Base-by-base conservation (phyloP, 2,113 vertebrate genomes). In the Catharus fuscescens region DNA sequence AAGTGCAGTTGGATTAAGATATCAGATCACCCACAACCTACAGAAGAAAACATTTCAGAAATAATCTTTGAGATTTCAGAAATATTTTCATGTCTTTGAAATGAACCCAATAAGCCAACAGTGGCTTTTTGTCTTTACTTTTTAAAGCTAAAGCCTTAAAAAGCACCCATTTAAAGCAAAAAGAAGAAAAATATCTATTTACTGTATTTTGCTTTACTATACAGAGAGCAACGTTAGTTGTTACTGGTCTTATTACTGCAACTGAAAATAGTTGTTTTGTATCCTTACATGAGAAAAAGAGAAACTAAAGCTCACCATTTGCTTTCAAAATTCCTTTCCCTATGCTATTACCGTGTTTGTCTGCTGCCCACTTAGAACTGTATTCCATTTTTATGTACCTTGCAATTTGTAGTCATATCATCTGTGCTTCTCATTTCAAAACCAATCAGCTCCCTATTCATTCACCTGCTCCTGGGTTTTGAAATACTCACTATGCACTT, bases 1-100 rank as follows among this genome's bases (percentile, higher is more conserved):
- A 94, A 95, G 80, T 95, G 64, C 80, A 96, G 53, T 90, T 96
- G 56, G 82, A 97, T 97, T 95, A 97, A 96, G 77, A 80, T 62
- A 95, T 91, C 70, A 76, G 74, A 96, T 97, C 86, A 91, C 48
- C 53, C 86, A 76, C 38, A 95, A 81, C 40, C 88, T 89, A 82
- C 42, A 95, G 80, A 86, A 96, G 92, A 71, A 83, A 97, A 67
- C 61, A 70, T 92, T 79, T 65, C 38, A 65, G 19, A 44, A 65
- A 79, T 34, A 44, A 44, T 44, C 19, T 54, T 65, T 54, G 76
- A 65, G 15, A 44, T 12, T 65, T 79, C 60, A 44, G 48, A 54
- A 54, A 18, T 54, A 65, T 54, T 65, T 54, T 65, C 25, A 9
- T 31, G 4, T 12, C 42, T 62, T 17, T 59, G 38, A 62, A 70